Evolutionary conservation across 2,888 invertebrate species (phyloP).

Genomic region (Nephrotoma flavescens): DNA sequence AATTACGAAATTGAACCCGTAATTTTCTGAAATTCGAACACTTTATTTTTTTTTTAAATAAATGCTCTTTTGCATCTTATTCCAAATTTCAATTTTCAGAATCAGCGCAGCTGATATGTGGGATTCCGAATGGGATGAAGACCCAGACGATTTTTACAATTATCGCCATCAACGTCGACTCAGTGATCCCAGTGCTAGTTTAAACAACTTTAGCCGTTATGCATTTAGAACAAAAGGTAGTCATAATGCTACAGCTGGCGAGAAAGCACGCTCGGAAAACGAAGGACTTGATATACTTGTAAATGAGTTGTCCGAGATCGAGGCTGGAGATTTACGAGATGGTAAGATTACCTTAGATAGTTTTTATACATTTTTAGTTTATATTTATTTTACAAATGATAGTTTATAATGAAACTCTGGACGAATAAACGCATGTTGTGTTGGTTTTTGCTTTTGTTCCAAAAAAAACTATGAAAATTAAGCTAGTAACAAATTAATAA

Average conservation of each 20-base stretch:
- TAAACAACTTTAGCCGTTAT: constrained; percentile 70
- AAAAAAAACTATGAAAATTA: too few species aligned
- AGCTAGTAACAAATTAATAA: too few species aligned
- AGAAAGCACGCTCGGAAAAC: constrained; percentile 77
- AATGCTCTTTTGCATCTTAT: background rate
- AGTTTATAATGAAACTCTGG: too few species aligned
- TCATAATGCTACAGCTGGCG: constrained; percentile 47
- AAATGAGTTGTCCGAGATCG: constrained; percentile 77
- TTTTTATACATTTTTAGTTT: too few species aligned
- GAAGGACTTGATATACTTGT: constrained; percentile 79
- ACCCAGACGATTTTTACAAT: constrained; percentile 69
- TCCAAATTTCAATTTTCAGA: constrained; percentile 13
- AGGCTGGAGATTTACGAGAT: constrained; percentile 84
- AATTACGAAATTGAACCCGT: background rate
- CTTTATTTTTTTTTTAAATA: too few species aligned
- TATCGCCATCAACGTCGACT: constrained; percentile 63
- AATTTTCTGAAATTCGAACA: background rate
- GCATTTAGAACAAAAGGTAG: constrained; percentile 53
- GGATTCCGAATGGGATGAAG: constrained; percentile 78
- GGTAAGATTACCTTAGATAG: constrained; percentile 37
- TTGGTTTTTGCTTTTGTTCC: too few species aligned
- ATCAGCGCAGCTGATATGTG: constrained; percentile 74
- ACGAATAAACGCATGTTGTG: too few species aligned
- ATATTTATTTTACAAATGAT: too few species aligned
- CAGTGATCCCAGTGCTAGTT: constrained; percentile 86